Percentiles rank a stretch among this genome's conserved stretches.
Conservation (phyloP, 2,797 vertebrate species). For the Babyrousa celebensis region DNA sequence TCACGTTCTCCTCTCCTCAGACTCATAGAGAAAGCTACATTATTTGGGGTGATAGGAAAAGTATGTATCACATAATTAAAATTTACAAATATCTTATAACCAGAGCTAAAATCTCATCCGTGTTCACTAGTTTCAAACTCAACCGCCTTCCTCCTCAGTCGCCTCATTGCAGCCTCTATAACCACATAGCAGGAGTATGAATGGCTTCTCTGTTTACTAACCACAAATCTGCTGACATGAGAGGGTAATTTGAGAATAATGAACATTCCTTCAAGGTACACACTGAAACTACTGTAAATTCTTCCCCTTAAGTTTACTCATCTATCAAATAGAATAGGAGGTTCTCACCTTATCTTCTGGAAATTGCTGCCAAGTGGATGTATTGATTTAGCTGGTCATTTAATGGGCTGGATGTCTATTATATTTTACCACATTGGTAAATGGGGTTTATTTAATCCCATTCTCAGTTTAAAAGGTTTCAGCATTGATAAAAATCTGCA, state of each 20-base stretch:
- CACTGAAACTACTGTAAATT: slow-evolving; percentile 88
- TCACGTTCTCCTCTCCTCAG: background rate
- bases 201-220: slow-evolving; percentile 75
- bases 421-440: slow-evolving; percentile 90
- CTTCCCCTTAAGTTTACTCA: slow-evolving; percentile 88
- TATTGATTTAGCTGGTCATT: slow-evolving; percentile 90
- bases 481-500: slow-evolving; percentile 90
- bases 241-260: slow-evolving; percentile 83
- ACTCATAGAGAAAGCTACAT: background rate
- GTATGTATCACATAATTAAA: background rate
- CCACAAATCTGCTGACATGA: slow-evolving; percentile 76
- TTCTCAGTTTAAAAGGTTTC: slow-evolving; percentile 89
- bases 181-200: background rate
- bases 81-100: background rate
- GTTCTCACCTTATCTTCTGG: slow-evolving; percentile 89
- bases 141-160: background rate
- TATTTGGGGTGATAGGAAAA: background rate
- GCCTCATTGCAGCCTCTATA: background rate
- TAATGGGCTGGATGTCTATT: slow-evolving; percentile 89
- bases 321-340: slow-evolving; percentile 89
- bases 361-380: slow-evolving; percentile 87
- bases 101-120: background rate
- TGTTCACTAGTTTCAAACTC: background rate
- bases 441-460: slow-evolving; percentile 90
- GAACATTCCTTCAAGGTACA: slow-evolving; percentile 82